A percentile compares a stretch with the other conserved stretches of the same genome.
Evolutionary conservation across 2,797 vertebrate genomes (phyloP).

Genomic region (Hypotaenidia okinawae): DNA sequence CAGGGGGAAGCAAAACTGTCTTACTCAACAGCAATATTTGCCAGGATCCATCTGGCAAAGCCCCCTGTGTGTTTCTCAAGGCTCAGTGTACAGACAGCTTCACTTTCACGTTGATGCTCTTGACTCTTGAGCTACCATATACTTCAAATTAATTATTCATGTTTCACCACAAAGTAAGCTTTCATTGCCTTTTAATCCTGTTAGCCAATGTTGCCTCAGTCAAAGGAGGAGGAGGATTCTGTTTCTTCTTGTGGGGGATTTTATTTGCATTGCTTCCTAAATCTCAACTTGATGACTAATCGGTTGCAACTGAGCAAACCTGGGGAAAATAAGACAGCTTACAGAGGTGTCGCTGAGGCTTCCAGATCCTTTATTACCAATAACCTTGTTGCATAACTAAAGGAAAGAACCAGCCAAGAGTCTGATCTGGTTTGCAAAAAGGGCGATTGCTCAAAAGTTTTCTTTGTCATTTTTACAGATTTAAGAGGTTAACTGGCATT

Average conservation of each 20-base stretch:
- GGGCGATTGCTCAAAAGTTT: background rate
- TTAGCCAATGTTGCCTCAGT: background rate
- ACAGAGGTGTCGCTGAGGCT: constrained; percentile 43
- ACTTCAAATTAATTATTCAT: constrained; percentile 32
- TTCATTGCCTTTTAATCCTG: background rate
- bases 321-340: constrained; percentile 13
- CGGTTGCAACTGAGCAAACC: constrained; percentile 53
- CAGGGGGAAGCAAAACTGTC: background rate
- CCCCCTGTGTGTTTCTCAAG: background rate
- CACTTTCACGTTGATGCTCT: background rate
- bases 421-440: constrained; percentile 12
- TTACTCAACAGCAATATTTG: background rate
- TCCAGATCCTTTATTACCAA: constrained; percentile 41
- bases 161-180: background rate
- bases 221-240: background rate
- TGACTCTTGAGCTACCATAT: background rate
- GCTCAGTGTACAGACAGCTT: background rate
- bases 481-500: background rate
- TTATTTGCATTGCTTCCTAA: constrained; percentile 45
- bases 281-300: constrained; percentile 60
- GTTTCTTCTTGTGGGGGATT: constrained; percentile 26
- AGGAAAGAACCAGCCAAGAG: background rate
- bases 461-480: background rate
- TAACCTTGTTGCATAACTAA: constrained; percentile 22
- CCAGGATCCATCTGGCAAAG: constrained; percentile 22